These are phyloP conservation scores for Auanema freiburgensis DNA, from an alignment of 2,888 invertebrate genomes.

Conservation along the genomic window DNA sequence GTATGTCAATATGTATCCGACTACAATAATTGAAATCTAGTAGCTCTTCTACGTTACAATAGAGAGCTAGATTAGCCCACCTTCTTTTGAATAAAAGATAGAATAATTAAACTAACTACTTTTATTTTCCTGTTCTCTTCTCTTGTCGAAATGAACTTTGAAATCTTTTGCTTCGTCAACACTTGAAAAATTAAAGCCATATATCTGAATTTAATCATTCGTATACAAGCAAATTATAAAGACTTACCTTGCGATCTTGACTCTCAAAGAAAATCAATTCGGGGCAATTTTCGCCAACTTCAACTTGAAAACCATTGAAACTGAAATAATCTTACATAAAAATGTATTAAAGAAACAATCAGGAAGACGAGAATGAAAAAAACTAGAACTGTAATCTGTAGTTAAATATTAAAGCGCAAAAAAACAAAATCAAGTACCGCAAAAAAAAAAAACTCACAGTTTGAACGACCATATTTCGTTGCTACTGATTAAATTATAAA, in stretches of 20 bases:
- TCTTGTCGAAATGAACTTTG: conserved; percentile 21
- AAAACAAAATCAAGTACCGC: too few species aligned
- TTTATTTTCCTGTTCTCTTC: conserved; percentile 21
- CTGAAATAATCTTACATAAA: conserved; percentile 6
- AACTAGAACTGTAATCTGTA: too few species aligned
- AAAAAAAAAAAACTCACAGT: conserved; percentile 12
- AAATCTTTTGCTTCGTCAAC: conserved; percentile 14
- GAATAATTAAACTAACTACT: not conserved
- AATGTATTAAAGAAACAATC: conserved; percentile 1
- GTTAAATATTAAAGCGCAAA: too few species aligned
- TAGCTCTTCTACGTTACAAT: too few species aligned
- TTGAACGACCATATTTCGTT: conserved; percentile 19
- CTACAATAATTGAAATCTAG: too few species aligned
- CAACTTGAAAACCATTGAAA: conserved; percentile 17
- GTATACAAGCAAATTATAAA: not conserved
- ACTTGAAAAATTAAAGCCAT: conserved; percentile 20
- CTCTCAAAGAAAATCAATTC: conserved; percentile 18
- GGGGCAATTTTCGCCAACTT: conserved; percentile 3
- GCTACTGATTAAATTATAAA: conserved; percentile 16
- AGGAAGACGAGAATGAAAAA: not conserved
- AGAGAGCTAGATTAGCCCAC: too few species aligned
- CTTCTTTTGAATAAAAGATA: not conserved
- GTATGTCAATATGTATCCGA: too few species aligned
- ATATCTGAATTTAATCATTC: conserved; percentile 9
- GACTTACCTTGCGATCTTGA: conserved; percentile 13